Base-by-base conservation (phyloP, 2,113 vertebrate genomes). In the Urocolius indicus region DNA sequence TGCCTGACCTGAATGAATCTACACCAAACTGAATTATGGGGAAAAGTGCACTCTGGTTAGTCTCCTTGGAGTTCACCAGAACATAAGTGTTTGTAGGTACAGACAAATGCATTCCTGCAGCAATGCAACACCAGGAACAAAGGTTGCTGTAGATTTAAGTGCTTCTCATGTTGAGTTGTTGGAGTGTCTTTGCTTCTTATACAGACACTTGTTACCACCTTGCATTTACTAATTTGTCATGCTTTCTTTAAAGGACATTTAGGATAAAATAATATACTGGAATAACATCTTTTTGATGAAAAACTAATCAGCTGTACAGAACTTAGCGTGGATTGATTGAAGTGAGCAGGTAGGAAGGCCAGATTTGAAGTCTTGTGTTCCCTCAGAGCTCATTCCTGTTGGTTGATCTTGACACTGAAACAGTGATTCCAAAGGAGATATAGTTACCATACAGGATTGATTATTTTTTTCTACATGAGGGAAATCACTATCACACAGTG, bases 71-170 rank as follows among this genome's bases (percentile, higher is more conserved):
- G n/a, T 29, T 54, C 29, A 29, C 11, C 1, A 3, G 73, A 29
- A 32, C 10, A 1, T 6, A 15, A 26, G 32, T 8, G 34, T 26
- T 27, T 66, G 13, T 48, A 1, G 11, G 2, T 17, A 5, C 20
- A 67, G n/a, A 5, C 13, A 49, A 9, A 49, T 19, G 8, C 23
- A 4, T 13, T 36, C 13, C 34, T 49, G 0, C 46, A 61, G 1
- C 26, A 18, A 0, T 32, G 18, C 46, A 52, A 3, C 12, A 5
- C 23, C 38, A 11, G 29, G 21, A 52, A 5, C 26, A 48, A 9
- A 84, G 30, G 14, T 10, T 63, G 49, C 62, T 63, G 57, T 13
- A 23, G 51, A 13, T n/a, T 36, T 0, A 41, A 48, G 19, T 14
- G 41, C 27, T 89, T 34, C 23, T 41, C 2, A 46, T n/a, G 52